A percentile compares a stretch with the other conserved stretches of the same genome.
Conservation (phyloP, 92 coral and sea anemone species). For the Pocillopora meandrina region DNA sequence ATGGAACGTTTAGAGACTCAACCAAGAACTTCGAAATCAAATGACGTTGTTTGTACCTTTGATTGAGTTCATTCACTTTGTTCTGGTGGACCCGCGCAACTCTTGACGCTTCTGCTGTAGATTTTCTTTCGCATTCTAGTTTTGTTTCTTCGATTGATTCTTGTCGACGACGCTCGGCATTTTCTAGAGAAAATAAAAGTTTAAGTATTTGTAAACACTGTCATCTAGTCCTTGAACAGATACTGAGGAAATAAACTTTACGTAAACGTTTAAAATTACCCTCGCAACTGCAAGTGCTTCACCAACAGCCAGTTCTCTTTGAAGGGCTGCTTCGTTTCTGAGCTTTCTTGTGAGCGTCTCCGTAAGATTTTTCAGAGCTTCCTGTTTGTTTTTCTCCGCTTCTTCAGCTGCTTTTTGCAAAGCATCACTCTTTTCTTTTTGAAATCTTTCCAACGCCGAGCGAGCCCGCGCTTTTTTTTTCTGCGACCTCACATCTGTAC, state of each 20-base stretch:
- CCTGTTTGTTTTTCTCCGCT: constrained; percentile 74
- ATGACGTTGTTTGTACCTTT: constrained; percentile 50
- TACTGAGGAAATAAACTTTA: no score
- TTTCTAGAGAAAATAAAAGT: constrained; percentile 50
- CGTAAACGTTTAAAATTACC: constrained; percentile 40
- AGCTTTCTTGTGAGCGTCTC: constrained; percentile 62
- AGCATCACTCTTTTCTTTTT: constrained; percentile 76
- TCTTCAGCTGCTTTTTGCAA: constrained; percentile 73
- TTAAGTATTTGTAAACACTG: background rate
- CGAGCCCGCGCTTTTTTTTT: constrained; percentile 92
- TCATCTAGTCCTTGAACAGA: background rate
- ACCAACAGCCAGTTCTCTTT: constrained; percentile 77
- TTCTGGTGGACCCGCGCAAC: constrained; percentile 70
- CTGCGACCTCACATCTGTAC: constrained; percentile 96
- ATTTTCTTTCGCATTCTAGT: constrained; percentile 71
- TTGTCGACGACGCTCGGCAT: constrained; percentile 69
- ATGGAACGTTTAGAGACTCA: no score
- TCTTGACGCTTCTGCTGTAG: constrained; percentile 72
- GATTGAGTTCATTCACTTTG: constrained; percentile 64
- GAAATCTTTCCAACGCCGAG: constrained; percentile 69
- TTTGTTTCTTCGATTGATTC: constrained; percentile 71
- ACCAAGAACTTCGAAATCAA: no score
- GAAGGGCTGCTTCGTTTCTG: constrained; percentile 78
- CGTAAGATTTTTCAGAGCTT: constrained; percentile 76
- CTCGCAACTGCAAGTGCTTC: constrained; percentile 76